phyloP scores from a whole-genome alignment of 2,797 vertebrate genomes.

The Propithecus deckenii region DNA sequence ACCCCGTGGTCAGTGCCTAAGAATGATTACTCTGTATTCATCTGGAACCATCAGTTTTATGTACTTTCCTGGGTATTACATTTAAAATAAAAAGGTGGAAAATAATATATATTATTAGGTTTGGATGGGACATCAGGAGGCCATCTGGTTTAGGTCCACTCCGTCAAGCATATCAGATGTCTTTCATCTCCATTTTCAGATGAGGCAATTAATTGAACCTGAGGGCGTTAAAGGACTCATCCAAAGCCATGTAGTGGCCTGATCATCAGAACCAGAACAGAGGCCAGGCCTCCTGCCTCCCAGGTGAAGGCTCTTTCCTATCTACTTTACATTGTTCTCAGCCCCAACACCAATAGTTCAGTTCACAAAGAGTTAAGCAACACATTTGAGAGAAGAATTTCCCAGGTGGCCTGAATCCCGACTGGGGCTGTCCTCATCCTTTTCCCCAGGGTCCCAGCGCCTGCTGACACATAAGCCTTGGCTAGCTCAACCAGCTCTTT shows the following conservation, averaged over 20 bases:
- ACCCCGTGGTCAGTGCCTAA: background rate
- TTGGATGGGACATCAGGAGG: background rate
- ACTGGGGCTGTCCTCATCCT: background rate
- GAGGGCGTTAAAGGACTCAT: constrained; percentile 26
- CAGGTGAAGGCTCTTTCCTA: background rate
- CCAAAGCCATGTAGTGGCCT: background rate
- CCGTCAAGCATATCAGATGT: background rate
- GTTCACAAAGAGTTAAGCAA: background rate
- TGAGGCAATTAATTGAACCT: constrained; percentile 5
- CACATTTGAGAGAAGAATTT: background rate
- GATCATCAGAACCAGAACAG: background rate
- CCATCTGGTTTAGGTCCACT: background rate
- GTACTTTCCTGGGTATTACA: background rate
- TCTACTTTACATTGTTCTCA: background rate
- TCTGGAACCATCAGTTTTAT: background rate
- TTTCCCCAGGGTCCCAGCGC: background rate
- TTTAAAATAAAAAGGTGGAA: constrained; percentile 34
- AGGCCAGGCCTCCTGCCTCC: background rate
- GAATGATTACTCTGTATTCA: background rate
- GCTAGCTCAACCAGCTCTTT: background rate
- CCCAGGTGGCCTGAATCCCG: background rate
- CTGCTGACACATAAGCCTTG: background rate
- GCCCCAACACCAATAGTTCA: background rate
- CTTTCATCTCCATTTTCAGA: background rate
- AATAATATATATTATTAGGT: background rate